A percentile compares a stretch with the other conserved stretches of the same genome.
Evolutionary conservation across 2,797 vertebrate species (phyloP).

Genomic region (Pangasius krempfi): DNA sequence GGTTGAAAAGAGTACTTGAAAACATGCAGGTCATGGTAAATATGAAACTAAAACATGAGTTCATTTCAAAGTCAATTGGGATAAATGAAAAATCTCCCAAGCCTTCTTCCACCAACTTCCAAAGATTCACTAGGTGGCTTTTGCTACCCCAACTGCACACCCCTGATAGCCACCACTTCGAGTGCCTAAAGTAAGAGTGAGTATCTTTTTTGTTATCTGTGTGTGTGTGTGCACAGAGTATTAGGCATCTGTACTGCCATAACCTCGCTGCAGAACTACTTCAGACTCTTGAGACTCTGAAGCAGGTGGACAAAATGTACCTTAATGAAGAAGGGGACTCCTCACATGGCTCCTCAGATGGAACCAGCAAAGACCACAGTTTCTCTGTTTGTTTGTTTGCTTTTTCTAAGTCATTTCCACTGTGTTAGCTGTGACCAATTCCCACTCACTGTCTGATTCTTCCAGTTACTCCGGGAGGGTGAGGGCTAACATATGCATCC

Average conservation of each 20-base stretch:
- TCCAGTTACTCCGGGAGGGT: not conserved
- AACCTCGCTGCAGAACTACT: slow-evolving; percentile 97
- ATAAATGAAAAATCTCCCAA: too few species aligned
- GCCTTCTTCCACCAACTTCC: not conserved
- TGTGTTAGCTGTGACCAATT: not conserved
- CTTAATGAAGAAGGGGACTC: slow-evolving; percentile 84
- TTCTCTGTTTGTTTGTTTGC: not conserved
- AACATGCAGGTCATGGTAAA: not conserved
- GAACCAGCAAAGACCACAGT: slow-evolving; percentile 77
- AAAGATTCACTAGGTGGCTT: not conserved
- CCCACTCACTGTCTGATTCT: not conserved
- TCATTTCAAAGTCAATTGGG: not conserved
- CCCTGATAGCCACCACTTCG: not conserved
- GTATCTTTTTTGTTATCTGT: too few species aligned
- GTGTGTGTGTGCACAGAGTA: too few species aligned
- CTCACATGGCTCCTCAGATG: slow-evolving; percentile 86
- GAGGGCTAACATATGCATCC: not conserved
- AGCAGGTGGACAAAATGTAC: slow-evolving; percentile 95
- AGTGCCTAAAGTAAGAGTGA: not conserved
- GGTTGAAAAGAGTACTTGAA: not conserved
- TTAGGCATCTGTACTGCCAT: slow-evolving; percentile 88
- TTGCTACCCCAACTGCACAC: not conserved
- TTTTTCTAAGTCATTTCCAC: not conserved
- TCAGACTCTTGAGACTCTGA: slow-evolving; percentile 94
- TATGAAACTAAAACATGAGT: not conserved